These are phyloP conservation scores for Phoxinus dragarum DNA, from an alignment of 2,797 vertebrate species.

Conservation along the genomic window DNA sequence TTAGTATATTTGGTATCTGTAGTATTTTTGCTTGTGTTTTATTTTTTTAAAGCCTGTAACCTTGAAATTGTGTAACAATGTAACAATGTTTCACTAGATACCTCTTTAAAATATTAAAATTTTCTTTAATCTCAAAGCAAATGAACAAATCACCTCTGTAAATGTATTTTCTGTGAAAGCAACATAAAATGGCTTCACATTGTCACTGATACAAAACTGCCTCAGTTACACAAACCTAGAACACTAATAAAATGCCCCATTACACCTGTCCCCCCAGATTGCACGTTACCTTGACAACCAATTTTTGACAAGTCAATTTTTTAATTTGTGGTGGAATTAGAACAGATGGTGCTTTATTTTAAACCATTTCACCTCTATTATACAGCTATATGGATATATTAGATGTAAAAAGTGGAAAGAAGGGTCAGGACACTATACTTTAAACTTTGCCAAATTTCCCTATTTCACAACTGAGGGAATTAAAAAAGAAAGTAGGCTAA, in stretches of 20 bases:
- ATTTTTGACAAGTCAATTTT: conserved; percentile 11
- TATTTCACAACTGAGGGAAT: not conserved
- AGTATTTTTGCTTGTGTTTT: not conserved
- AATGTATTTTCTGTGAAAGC: not conserved
- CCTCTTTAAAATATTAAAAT: not conserved
- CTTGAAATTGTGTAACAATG: not conserved
- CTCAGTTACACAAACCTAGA: not conserved
- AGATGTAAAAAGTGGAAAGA: not conserved
- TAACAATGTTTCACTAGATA: too few relatives aligned
- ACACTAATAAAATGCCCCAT: conserved; percentile 17
- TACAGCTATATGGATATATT: not conserved
- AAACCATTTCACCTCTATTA: conserved; percentile 8
- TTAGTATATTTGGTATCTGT: not conserved
- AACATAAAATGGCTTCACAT: not conserved
- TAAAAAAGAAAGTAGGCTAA: not conserved
- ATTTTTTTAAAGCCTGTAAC: not conserved
- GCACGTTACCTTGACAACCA: conserved; percentile 41
- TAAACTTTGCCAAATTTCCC: not conserved
- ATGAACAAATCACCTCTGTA: not conserved
- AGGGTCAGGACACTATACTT: not conserved
- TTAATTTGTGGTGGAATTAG: conserved; percentile 32
- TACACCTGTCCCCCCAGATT: conserved; percentile 1
- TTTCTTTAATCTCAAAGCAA: not conserved
- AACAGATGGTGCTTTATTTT: conserved; percentile 43
- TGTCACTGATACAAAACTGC: not conserved